Evolutionary conservation across 1,140 invertebrate genomes (phyloP), one percentile per base, ranked within the genome.

Genomic region (Caenorhabditis tropicalis): DNA sequence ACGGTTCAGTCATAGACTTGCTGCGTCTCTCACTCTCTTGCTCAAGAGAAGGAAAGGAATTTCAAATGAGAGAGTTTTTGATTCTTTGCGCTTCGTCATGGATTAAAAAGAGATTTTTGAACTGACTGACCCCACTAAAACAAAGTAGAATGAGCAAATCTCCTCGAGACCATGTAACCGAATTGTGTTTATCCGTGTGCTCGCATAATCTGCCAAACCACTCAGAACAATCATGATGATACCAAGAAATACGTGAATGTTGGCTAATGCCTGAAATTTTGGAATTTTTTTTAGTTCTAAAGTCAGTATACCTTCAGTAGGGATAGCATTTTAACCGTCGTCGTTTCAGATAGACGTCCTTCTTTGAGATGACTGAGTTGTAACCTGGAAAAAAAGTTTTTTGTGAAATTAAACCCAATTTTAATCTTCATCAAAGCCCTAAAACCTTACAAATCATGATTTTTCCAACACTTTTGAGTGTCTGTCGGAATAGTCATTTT

Each of bases 61-160:
- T 56, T 27, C 7, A 56, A 56, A 56, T 56, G 21, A 56, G 29
- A 24, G 53, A 27, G 10, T 56, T 56, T 43, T 43, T 43, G 39
- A 43, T 43, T 9, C 24, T 29, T n/a, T 51, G 2, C n/a, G 15
- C 19, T n/a, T 51, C 48, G 0, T 51, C 5, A 51, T 19, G 12
- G 12, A 46, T 46, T 46, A 46, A 24, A 12, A 3, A 24, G 15
- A 12, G 10, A 48, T 21, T 81, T 33, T 51, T 70, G 60, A 21
- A 24, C n/a, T 24, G 36, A 56, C 70, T 82, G 74, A 89, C 87
- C 86, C 86, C 27, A 84, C 87, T 19, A 88, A 27, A 29, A 89
- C 39, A 51, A 86, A 89, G 29, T 89, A 89, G 79, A 89, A 88
- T 15, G 88, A 86, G 53, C 88, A 89, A 39, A 81, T 88, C 56